These are phyloP conservation scores for Dolichopus griseipennis DNA, from an alignment of 2,888 invertebrate genomes.

Conservation along the genomic window DNA sequence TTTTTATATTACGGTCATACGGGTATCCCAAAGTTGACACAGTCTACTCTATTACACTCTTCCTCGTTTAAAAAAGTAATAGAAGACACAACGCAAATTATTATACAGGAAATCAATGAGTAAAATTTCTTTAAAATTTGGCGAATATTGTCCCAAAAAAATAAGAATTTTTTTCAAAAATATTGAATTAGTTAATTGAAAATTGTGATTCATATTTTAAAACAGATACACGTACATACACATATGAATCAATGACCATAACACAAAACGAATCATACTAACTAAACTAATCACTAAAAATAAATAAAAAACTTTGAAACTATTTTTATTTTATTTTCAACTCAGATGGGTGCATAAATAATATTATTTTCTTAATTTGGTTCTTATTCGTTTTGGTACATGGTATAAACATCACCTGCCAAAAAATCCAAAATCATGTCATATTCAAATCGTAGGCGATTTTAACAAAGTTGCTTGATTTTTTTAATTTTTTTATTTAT, in stretches of 20 bases:
- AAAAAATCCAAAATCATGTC: background rate
- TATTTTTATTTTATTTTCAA: background rate
- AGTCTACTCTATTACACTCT: too few relatives aligned
- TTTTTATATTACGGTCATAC: too few relatives aligned
- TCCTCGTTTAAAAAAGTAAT: too few relatives aligned
- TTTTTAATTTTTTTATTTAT: too few relatives aligned
- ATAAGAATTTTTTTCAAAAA: background rate
- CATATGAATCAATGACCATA: conserved; percentile 6
- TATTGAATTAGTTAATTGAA: background rate
- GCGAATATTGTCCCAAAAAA: too few relatives aligned
- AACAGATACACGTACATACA: background rate
- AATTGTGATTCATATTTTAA: background rate
- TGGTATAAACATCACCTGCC: background rate
- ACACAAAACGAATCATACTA: background rate
- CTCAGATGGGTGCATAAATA: background rate
- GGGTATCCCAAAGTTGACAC: too few relatives aligned
- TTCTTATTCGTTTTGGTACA: background rate
- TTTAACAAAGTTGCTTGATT: background rate
- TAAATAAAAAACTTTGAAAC: too few relatives aligned
- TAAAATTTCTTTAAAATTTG: too few relatives aligned
- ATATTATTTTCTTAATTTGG: background rate
- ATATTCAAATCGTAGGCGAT: background rate
- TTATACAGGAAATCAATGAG: too few relatives aligned
- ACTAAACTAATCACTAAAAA: too few relatives aligned
- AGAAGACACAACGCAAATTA: too few relatives aligned